phyloP scores from a whole-genome alignment of 2,113 vertebrate genomes.

The Callopanchax toddi region DNA sequence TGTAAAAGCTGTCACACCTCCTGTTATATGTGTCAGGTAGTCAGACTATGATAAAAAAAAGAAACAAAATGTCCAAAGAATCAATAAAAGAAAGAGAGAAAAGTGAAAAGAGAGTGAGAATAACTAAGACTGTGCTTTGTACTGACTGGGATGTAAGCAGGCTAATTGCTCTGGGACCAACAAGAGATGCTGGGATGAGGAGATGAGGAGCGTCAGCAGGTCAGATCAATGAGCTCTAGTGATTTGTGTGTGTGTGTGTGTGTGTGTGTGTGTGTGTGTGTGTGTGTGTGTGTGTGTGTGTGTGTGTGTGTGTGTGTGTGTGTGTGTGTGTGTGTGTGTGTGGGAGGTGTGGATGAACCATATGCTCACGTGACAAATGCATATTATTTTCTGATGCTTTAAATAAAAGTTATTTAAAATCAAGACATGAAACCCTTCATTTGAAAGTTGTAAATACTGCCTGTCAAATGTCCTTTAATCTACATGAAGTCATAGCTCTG shows the following conservation, averaged over 20 bases:
- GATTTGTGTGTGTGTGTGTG: constrained; percentile 15
- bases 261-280: background rate
- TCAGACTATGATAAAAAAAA: constrained; percentile 45
- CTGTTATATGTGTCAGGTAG: constrained; percentile 60
- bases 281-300: too few species aligned
- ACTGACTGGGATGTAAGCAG: constrained; percentile 63
- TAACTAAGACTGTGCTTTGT: constrained; percentile 56
- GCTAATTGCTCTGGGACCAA: constrained; percentile 76
- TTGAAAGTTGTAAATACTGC: background rate
- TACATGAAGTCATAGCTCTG: background rate
- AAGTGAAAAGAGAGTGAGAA: constrained; percentile 56
- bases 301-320: background rate
- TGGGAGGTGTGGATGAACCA: background rate
- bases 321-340: background rate
- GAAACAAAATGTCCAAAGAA: constrained; percentile 48
- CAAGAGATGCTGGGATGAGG: constrained; percentile 50
- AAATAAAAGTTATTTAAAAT: background rate
- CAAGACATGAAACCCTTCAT: background rate
- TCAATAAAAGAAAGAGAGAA: constrained; percentile 62
- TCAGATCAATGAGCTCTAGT: constrained; percentile 58
- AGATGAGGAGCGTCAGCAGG: constrained; percentile 47
- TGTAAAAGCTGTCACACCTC: constrained; percentile 72
- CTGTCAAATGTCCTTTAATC: background rate
- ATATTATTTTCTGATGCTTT: background rate
- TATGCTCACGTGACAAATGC: constrained; percentile 7